Conservation (phyloP, 2,113 vertebrate genomes). For the Nanorana parkeri region DNA sequence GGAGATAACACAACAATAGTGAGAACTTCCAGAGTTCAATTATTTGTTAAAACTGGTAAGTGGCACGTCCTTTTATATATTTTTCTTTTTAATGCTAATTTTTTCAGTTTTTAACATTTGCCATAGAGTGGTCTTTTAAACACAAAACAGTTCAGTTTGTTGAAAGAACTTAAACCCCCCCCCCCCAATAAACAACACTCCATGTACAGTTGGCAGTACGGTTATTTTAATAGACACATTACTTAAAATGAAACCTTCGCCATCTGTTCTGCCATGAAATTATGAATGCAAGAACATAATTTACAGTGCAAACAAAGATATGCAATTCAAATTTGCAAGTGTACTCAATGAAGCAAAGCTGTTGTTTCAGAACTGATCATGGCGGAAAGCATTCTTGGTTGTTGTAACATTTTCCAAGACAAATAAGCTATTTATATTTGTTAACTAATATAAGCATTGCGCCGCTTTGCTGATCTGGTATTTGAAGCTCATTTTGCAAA, state of each 20-base stretch:
- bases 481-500: background rate
- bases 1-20: too few relatives aligned
- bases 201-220: background rate
- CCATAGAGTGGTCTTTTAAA: background rate
- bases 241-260: conserved; percentile 41
- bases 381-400: background rate
- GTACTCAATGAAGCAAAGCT: conserved; percentile 30
- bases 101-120: background rate
- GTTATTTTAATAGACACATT: conserved; percentile 29
- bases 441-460: background rate
- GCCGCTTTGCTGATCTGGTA: background rate
- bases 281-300: conserved; percentile 37
- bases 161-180: background rate
- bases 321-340: conserved; percentile 25
- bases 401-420: background rate
- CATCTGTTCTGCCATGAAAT: conserved; percentile 41
- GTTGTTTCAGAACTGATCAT: background rate
- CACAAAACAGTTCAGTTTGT: too few relatives aligned
- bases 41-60: too few relatives aligned
- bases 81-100: too few relatives aligned
- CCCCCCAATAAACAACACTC: too few relatives aligned
- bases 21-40: too few relatives aligned
- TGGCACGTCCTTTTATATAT: too few relatives aligned
- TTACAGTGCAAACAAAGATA: conserved; percentile 17
- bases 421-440: conserved; percentile 10